Evolutionary conservation across 2,797 vertebrate species (phyloP).

Genomic region (Lepus townsendii): DNA sequence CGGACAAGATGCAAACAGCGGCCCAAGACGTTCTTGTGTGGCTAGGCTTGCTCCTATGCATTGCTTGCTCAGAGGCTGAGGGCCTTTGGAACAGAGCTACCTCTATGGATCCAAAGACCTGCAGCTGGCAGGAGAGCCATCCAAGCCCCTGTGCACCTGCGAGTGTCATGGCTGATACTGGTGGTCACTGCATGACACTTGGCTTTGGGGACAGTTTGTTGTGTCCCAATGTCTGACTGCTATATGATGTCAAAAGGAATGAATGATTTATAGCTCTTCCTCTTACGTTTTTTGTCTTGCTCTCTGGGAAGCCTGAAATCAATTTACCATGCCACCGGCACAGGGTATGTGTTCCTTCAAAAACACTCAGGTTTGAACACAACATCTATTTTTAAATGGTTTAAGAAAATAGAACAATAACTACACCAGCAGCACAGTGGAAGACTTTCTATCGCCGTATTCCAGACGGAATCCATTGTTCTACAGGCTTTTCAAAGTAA

Average conservation of each 20-base stretch:
- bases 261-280: neutral
- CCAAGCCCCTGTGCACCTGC: neutral
- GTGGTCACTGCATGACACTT: neutral
- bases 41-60: neutral
- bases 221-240: neutral
- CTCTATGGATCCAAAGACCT: neutral
- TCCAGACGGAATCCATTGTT: constrained; percentile 22
- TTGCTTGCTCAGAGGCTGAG: neutral
- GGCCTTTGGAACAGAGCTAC: neutral
- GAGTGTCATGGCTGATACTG: neutral
- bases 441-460: neutral
- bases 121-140: neutral
- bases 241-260: neutral
- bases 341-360: neutral
- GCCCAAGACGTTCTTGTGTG: neutral
- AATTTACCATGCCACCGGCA: neutral
- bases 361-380: neutral
- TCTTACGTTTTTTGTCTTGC: neutral
- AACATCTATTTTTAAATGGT: constrained; percentile 53
- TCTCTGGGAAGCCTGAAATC: constrained; percentile 34
- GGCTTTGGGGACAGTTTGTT: constrained; percentile 21
- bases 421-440: neutral
- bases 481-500: neutral
- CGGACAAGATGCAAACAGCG: neutral
- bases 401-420: constrained; percentile 10